Conservation (phyloP, 2,113 vertebrate genomes). For the Dasyprocta punctata region DNA sequence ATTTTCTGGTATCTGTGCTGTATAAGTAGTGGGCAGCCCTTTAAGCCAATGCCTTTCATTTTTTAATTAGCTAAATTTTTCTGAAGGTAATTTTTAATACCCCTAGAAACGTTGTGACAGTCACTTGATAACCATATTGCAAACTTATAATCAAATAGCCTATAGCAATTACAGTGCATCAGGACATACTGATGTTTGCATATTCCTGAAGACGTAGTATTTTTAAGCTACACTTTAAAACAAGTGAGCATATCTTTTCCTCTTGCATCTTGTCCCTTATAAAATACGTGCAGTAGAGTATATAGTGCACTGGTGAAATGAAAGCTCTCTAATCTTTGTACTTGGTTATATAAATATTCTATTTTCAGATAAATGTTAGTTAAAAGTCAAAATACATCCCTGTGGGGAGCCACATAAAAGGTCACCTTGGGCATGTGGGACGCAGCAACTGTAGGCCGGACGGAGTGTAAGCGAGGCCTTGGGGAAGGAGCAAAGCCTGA, state of each 20-base stretch:
- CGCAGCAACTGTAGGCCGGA: no score
- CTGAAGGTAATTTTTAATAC: constrained; percentile 60
- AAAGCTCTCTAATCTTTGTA: neutral
- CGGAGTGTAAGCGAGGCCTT: no score
- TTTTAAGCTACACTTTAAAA: constrained; percentile 58
- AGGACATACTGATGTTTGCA: constrained; percentile 35
- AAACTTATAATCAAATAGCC: constrained; percentile 41
- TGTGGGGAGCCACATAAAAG: no score
- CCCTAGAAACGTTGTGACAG: constrained; percentile 23
- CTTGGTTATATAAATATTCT: neutral
- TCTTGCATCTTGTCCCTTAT: neutral
- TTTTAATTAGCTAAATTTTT: constrained; percentile 59
- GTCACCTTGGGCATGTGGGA: no score
- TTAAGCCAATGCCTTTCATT: constrained; percentile 62
- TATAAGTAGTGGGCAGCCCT: constrained; percentile 66
- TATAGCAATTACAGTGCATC: neutral
- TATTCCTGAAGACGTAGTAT: neutral
- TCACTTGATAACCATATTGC: constrained; percentile 26
- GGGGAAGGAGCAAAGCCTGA: no score
- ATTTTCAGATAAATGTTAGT: neutral
- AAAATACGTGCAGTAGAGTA: neutral
- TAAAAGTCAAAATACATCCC: constrained; percentile 13
- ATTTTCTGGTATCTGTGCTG: constrained; percentile 64
- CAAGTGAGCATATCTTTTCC: neutral
- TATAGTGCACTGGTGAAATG: neutral